phyloP scores from a whole-genome alignment of 1,140 invertebrate species.

The Ctenoplectra terminalis region DNA sequence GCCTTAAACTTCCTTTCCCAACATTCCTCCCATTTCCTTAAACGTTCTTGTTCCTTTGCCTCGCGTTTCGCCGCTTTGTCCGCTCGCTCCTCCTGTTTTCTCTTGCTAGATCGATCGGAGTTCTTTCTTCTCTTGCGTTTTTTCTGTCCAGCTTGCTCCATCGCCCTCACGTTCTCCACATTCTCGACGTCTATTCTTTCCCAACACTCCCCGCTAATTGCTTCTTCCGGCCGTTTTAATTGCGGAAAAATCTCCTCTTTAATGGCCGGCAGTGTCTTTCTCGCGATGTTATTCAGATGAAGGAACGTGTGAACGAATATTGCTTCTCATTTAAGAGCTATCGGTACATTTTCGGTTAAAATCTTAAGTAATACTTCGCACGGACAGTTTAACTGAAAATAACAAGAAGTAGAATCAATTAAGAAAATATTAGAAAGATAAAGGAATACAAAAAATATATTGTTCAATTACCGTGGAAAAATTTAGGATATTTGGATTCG shows the following conservation, averaged over 20 bases:
- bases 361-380: not conserved
- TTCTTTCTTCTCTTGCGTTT: not conserved
- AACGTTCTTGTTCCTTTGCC: conserved; percentile 39
- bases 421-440: not conserved
- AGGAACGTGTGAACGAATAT: not conserved
- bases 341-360: not conserved
- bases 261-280: too few relatives aligned
- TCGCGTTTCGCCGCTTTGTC: not conserved
- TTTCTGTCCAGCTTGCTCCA: conserved; percentile 8
- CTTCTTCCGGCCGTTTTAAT: conserved; percentile 18
- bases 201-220: not conserved
- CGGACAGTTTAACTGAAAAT: not conserved
- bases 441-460: not conserved
- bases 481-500: not conserved
- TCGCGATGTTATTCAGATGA: not conserved
- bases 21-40: conserved; percentile 57
- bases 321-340: not conserved
- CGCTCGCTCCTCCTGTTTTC: not conserved
- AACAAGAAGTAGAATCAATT: not conserved
- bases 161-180: not conserved
- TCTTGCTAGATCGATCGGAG: not conserved
- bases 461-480: not conserved
- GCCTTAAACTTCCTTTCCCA: conserved; percentile 54
- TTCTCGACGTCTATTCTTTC: not conserved
- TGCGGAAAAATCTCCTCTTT: not conserved